Percentiles rank a stretch among this genome's conserved stretches.
Conservation (phyloP, 2,113 vertebrate genomes). For the Cavia aperea region DNA sequence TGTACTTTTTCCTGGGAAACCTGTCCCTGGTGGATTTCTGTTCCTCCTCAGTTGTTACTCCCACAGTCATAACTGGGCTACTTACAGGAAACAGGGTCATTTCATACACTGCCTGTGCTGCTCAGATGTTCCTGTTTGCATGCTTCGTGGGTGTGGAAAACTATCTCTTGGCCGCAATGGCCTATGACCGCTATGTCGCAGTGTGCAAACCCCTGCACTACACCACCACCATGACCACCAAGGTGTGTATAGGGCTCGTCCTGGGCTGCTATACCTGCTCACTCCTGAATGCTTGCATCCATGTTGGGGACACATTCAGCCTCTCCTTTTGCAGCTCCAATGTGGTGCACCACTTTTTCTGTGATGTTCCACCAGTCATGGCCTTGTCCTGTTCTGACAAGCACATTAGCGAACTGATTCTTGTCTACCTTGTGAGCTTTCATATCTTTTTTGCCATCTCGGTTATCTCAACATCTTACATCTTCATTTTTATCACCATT, state of each 20-base stretch:
- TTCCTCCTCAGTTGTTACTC: too few relatives aligned
- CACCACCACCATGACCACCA: neutral
- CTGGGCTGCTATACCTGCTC: neutral
- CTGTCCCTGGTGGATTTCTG: neutral
- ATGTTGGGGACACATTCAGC: neutral
- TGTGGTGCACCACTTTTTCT: neutral
- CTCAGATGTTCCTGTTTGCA: too few relatives aligned
- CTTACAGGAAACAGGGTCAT: too few relatives aligned
- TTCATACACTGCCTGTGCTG: too few relatives aligned
- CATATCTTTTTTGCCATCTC: too few relatives aligned
- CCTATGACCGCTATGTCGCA: neutral
- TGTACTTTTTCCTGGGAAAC: neutral
- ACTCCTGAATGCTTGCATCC: neutral
- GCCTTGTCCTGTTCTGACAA: neutral
- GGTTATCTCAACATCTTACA: too few relatives aligned
- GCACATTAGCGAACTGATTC: neutral
- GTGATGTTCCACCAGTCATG: neutral
- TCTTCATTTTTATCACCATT: too few relatives aligned
- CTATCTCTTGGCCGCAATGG: neutral
- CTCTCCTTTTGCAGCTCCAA: neutral
- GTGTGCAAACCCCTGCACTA: neutral
- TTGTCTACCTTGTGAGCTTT: neutral
- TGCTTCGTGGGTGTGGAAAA: neutral
- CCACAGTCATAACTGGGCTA: too few relatives aligned
- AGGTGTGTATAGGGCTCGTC: neutral